Percentiles rank a stretch among this genome's conserved stretches.
Conservation (phyloP, 2,888 invertebrate species). For the Malacosoma neustria region DNA sequence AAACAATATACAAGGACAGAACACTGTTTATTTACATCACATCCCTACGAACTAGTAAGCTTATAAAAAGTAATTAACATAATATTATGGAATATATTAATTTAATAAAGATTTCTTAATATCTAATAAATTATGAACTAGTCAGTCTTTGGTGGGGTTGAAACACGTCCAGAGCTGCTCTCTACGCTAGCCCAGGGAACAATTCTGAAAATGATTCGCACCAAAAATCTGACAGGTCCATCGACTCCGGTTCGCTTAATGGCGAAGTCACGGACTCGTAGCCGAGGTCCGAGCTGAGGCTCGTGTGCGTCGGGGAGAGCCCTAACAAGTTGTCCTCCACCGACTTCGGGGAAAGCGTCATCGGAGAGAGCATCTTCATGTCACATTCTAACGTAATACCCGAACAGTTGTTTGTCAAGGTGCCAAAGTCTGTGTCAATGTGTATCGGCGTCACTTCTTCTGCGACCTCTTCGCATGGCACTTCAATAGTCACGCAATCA, state of each 20-base stretch:
- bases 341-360: slow-evolving; percentile 49
- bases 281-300: slow-evolving; percentile 57
- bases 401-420: slow-evolving; percentile 32
- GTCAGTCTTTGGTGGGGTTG: slow-evolving; percentile 61
- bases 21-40: slow-evolving; percentile 43
- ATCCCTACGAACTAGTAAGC: slow-evolving; percentile 28
- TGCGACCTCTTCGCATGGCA: slow-evolving; percentile 74
- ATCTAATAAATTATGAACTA: slow-evolving; percentile 37
- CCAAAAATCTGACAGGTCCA: slow-evolving; percentile 79
- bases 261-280: slow-evolving; percentile 68
- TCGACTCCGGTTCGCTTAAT: slow-evolving; percentile 58
- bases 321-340: slow-evolving; percentile 45
- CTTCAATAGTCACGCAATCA: slow-evolving; percentile 83
- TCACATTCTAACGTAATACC: slow-evolving; percentile 48
- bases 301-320: slow-evolving; percentile 57
- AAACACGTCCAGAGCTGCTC: slow-evolving; percentile 34
- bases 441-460: slow-evolving; percentile 38
- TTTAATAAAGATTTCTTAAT: slow-evolving; percentile 19
- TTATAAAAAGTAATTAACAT: slow-evolving; percentile 2
- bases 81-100: slow-evolving; percentile 3
- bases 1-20: slow-evolving; percentile 15
- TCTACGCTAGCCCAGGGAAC: slow-evolving; percentile 81
- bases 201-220: slow-evolving; percentile 84
- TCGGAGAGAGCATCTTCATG: slow-evolving; percentile 61
- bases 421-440: slow-evolving; percentile 40